phyloP scores from a whole-genome alignment of 2,113 vertebrate species.

The Nansenia antarctica region DNA sequence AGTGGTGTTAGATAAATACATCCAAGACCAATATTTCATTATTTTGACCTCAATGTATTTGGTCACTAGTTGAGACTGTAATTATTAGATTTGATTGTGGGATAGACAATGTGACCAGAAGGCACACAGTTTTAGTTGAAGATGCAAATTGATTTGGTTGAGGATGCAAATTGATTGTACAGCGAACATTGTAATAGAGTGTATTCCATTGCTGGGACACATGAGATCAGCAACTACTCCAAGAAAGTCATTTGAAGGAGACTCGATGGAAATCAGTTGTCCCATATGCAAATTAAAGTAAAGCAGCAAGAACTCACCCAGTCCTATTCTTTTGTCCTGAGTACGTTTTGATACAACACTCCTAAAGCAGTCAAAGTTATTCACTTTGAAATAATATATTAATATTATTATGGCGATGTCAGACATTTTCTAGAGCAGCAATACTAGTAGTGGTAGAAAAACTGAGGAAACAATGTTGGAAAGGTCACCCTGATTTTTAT shows the following conservation, averaged over 20 bases:
- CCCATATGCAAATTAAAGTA: constrained; percentile 19
- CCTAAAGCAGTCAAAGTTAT: no score
- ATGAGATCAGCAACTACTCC: constrained; percentile 4
- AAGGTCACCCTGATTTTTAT: constrained; percentile 91
- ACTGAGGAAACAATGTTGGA: constrained; percentile 49
- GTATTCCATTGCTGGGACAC: constrained; percentile 2
- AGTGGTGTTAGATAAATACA: no score
- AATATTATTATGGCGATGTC: no score
- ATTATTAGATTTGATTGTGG: neutral
- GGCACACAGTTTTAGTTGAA: constrained; percentile 23
- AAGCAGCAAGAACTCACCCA: neutral
- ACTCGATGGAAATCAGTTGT: constrained; percentile 50
- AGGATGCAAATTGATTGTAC: constrained; percentile 53
- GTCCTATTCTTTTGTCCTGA: no score
- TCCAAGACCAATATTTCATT: no score
- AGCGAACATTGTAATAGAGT: constrained; percentile 28
- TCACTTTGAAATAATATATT: no score
- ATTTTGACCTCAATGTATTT: no score
- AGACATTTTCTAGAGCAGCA: no score
- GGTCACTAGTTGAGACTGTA: no score
- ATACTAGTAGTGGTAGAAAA: no score
- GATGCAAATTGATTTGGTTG: constrained; percentile 55
- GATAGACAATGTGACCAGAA: constrained; percentile 3
- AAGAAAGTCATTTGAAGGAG: constrained; percentile 30
- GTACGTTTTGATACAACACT: no score